phyloP scores from a whole-genome alignment of 1,140 invertebrate genomes.

The Procambarus virginalis region DNA sequence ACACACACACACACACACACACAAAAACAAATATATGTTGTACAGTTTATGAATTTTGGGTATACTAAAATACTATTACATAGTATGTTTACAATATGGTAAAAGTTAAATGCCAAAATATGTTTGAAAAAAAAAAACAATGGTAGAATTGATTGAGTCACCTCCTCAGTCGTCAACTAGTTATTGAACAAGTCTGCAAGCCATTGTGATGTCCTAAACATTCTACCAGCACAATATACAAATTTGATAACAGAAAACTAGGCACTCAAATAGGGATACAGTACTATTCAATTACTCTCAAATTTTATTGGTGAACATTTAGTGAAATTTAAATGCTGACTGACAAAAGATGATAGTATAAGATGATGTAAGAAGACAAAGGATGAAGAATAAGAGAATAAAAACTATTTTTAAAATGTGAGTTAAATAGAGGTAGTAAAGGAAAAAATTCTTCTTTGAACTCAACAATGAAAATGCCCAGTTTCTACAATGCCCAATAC shows the following conservation, averaged over 20 bases:
- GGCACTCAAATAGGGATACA: slow-evolving; percentile 12
- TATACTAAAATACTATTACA: slow-evolving; percentile 36
- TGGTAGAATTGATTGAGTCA: slow-evolving; percentile 59
- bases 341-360: too few relatives aligned
- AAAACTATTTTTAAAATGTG: too few relatives aligned
- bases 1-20: slow-evolving; percentile 14
- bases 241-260: slow-evolving; percentile 11
- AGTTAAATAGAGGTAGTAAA: background rate
- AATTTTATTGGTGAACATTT: background rate
- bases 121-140: background rate
- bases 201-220: slow-evolving; percentile 40
- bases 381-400: too few relatives aligned
- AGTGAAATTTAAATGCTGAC: too few relatives aligned
- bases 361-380: too few relatives aligned
- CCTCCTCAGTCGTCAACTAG: slow-evolving; percentile 60
- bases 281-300: background rate
- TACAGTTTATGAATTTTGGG: slow-evolving; percentile 30
- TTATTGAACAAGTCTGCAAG: slow-evolving; percentile 60
- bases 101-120: slow-evolving; percentile 11
- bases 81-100: background rate
- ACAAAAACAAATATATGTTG: slow-evolving; percentile 26
- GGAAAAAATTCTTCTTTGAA: background rate
- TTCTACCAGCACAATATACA: slow-evolving; percentile 18
- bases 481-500: slow-evolving; percentile 27
- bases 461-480: slow-evolving; percentile 11